Percentiles rank a stretch among this genome's conserved stretches.
These are phyloP conservation scores for Aleiodes alternator DNA, from an alignment of 2,888 invertebrate species.

Conservation along the genomic window DNA sequence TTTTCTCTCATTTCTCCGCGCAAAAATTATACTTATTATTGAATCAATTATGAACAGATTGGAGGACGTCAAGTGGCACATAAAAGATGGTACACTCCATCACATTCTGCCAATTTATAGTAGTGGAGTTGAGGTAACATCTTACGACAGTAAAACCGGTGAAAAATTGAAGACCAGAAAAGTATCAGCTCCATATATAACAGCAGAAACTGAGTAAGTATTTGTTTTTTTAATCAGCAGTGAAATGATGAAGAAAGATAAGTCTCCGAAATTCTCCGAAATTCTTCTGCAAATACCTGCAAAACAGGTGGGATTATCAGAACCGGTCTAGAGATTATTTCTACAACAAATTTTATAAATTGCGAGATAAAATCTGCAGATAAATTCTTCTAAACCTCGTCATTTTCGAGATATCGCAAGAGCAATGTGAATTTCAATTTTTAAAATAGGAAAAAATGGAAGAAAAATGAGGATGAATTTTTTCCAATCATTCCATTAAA, in stretches of 20 bases:
- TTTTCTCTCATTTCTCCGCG: too few relatives aligned
- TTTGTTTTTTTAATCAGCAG: slow-evolving; percentile 27
- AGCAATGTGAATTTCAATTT: too few relatives aligned
- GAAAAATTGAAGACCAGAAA: slow-evolving; percentile 69
- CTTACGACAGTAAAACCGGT: slow-evolving; percentile 72
- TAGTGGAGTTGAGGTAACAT: slow-evolving; percentile 70
- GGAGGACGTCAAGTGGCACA: slow-evolving; percentile 72
- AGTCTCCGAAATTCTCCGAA: not conserved
- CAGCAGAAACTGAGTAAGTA: slow-evolving; percentile 69
- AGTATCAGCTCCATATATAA: slow-evolving; percentile 69
- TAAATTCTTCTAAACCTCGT: too few relatives aligned
- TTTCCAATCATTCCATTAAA: too few relatives aligned
- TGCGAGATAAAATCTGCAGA: too few relatives aligned
- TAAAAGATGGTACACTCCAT: slow-evolving; percentile 71
- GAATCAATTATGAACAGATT: slow-evolving; percentile 60
- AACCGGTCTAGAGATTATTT: too few relatives aligned
- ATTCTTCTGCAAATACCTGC: too few relatives aligned
- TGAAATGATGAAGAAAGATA: not conserved
- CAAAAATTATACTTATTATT: not conserved
- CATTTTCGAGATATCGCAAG: too few relatives aligned
- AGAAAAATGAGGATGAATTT: too few relatives aligned
- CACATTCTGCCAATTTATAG: slow-evolving; percentile 72
- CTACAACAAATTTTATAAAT: too few relatives aligned
- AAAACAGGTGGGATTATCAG: too few relatives aligned
- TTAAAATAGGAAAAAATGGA: too few relatives aligned